Evolutionary conservation across 2,113 vertebrate species (phyloP), one percentile per base, ranked within the genome.

Genomic region (Trachemys scripta): DNA sequence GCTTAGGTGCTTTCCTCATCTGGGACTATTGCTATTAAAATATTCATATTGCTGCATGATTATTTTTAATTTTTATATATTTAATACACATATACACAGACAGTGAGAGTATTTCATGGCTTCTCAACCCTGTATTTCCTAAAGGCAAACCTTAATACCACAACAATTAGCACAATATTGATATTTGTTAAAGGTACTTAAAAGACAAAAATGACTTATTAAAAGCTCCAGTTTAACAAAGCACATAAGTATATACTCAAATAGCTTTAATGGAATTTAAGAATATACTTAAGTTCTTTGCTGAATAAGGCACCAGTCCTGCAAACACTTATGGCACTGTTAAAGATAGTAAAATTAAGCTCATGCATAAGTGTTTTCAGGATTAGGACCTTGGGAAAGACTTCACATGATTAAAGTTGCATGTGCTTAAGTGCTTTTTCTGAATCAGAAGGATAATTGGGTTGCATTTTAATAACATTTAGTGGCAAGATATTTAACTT

Each of bases 401-500:
- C 38, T 86, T 65, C 31, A 65, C 14, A 9, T 35, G 57, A 35
- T n/a, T 65, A 65, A 65, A 65, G 16, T 65, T 83, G 27, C n/a
- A 92, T 89, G 69, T 69, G 85, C 42, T 54, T 59, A 82, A 59
- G 22, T 62, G 24, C 75, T 89, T 72, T 84, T 72, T 22, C 54
- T 88, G 81, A 90, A 88, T 5, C 31, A 87, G 79, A 82, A 83
- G 3, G 53, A 80, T 5, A 88, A 53, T 1, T 62, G 45, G 13
- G 84, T 38, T 27, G n/a, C 16, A 10, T 17, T 86, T 72, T 87
- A 53, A 84, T 6, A 80, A 11, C 1, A 1, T 65, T 78, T 85
- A 59, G 72, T 94, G 88, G 83, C 24, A 80, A 92, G 47, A 90
- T 35, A 83, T 57, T 91, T 29, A 92, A 22, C 51, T 65, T 92